These are phyloP conservation scores for Cerastis leucographa DNA, from an alignment of 2,888 invertebrate species.

Conservation along the genomic window DNA sequence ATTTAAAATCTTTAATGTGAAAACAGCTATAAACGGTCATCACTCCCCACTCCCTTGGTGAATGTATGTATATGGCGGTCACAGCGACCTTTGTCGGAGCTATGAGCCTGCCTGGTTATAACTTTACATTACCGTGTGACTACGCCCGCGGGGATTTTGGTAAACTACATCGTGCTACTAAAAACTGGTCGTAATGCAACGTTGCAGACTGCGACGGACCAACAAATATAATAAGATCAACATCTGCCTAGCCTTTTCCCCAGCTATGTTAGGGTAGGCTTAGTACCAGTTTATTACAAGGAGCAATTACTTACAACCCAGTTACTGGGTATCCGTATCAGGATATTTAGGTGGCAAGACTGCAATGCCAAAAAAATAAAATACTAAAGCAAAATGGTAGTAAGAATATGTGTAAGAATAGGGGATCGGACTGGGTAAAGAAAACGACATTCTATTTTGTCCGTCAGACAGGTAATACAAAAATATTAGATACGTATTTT, in stretches of 20 bases:
- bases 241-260: not conserved
- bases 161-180: not conserved
- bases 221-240: not conserved
- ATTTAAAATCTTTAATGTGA: conserved; percentile 39
- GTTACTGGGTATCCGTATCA: not conserved
- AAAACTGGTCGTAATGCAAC: conserved; percentile 9
- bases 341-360: not conserved
- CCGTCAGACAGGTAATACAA: no score
- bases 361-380: not conserved
- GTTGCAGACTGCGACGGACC: not conserved
- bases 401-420: not conserved
- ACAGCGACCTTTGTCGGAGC: conserved; percentile 45
- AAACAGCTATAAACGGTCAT: conserved; percentile 47
- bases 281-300: not conserved
- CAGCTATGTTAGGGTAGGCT: not conserved
- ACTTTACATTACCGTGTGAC: not conserved
- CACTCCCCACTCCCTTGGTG: conserved; percentile 43
- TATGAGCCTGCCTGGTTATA: conserved; percentile 17
- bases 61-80: conserved; percentile 40
- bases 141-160: conserved; percentile 13
- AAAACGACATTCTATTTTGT: no score
- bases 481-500: no score
- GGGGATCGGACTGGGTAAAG: no score
- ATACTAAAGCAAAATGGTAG: not conserved
- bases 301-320: not conserved